Evolutionary conservation across 92 coral and sea anemone species (phyloP), one percentile per base, ranked within the genome.

Genomic region (Porites lobata): DNA sequence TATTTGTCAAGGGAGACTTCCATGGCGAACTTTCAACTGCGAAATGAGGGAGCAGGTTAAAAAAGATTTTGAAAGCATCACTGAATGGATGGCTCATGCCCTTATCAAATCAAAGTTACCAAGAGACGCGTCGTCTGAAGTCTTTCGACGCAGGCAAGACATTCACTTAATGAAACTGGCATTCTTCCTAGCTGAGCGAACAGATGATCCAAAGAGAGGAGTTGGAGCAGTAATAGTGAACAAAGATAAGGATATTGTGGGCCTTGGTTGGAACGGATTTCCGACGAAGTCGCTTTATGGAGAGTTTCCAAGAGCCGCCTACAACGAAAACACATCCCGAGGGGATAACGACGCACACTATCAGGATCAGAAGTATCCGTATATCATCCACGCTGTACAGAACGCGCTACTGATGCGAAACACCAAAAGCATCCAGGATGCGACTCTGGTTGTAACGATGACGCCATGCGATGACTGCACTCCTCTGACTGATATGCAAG

Each of bases 381-480:
- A 76, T 53, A 10, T 81, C 8, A 88, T 90, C 76, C 98, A 96
- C 79, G 98, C 96, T 4, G 98, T 94, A 65, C 98, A 96, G 72
- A 93, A 92, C 57, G 96, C 96, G 10, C 56, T 96, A 24, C 84
- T 94, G 14, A 52, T 73, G 24, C 90, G 98, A 51, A 90, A 94
- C 88, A 58, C 73, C 22, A 62, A 90, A 19, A 86, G 92, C 57
- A 79, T 96, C 79, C 76, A 77, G 3, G 90, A 82, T 19, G 65
- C 69, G 19, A 94, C 92, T 22, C 59, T 96, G 89, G 88, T 92
- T 88, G 98, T 96, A 10, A 96, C 88, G 56, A 96, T 90, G 67
- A 87, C 88, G 76, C 98, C 98, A n/a, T 96, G 98, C 51, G 83
- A 94, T 80, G 97, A 96, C 64, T 96, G 98, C 72, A 87, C 90